These are phyloP conservation scores for Acanthaster planci DNA, from an alignment of 35 echinoderm and acorn worm genomes.

Conservation along the genomic window DNA sequence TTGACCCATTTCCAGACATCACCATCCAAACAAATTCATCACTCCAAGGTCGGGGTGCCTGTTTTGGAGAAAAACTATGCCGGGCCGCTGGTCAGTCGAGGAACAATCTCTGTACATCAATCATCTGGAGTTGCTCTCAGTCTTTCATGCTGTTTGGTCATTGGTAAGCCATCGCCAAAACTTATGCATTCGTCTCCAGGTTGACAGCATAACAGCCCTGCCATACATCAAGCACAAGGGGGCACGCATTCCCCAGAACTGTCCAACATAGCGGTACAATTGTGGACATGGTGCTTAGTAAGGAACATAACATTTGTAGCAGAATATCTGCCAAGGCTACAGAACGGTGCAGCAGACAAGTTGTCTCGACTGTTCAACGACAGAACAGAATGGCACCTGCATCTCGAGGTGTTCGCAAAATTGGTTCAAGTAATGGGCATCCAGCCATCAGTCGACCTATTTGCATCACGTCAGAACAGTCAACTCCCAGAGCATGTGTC, in stretches of 20 bases:
- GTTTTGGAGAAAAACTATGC: slow-evolving; percentile 19
- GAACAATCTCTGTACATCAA: slow-evolving; percentile 50
- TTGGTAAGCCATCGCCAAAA: slow-evolving; percentile 5
- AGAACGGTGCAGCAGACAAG: slow-evolving; percentile 66
- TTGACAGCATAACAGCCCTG: slow-evolving; percentile 69
- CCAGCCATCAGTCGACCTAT: slow-evolving; percentile 47
- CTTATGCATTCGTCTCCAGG: slow-evolving; percentile 36
- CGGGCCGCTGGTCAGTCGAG: slow-evolving; percentile 43
- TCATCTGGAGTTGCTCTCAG: slow-evolving; percentile 67
- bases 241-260: slow-evolving; percentile 51
- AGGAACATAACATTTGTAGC: slow-evolving; percentile 66
- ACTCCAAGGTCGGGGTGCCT: slow-evolving; percentile 42
- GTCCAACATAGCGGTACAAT: slow-evolving; percentile 41
- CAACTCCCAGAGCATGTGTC: slow-evolving; percentile 33
- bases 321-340: slow-evolving; percentile 41
- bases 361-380: slow-evolving; percentile 58
- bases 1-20: neutral
- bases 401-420: slow-evolving; percentile 13
- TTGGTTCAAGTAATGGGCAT: neutral
- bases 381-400: slow-evolving; percentile 62
- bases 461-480: slow-evolving; percentile 43
- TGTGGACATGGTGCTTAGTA: slow-evolving; percentile 65
- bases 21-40: slow-evolving; percentile 47
- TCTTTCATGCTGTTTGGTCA: slow-evolving; percentile 38
- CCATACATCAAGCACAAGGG: slow-evolving; percentile 68